Evolutionary conservation across 64 coral and sea anemone species (phyloP).

Genomic region (Actinia equina): DNA sequence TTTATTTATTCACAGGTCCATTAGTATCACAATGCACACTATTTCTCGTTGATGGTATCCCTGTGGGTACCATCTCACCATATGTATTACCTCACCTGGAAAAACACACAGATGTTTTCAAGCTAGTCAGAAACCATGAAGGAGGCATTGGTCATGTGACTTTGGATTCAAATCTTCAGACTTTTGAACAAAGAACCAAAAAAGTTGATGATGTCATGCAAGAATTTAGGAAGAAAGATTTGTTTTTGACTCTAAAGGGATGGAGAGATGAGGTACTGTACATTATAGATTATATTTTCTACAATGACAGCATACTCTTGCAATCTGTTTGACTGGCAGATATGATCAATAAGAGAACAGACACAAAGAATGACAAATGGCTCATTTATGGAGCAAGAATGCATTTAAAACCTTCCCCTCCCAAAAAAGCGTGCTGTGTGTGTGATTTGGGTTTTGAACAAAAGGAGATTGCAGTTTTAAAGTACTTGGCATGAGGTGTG

Average conservation of each 20-base stretch:
- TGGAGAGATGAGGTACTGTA: conserved; percentile 80
- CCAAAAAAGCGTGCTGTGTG: too few relatives aligned
- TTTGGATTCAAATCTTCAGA: conserved; percentile 52
- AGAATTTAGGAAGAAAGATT: conserved; percentile 64
- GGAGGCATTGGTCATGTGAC: conserved; percentile 57
- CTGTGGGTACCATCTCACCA: conserved; percentile 57
- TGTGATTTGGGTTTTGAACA: too few relatives aligned
- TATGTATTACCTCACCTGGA: conserved; percentile 24
- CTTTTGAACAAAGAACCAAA: conserved; percentile 61
- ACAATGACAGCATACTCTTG: too few relatives aligned
- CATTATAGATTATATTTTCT: conserved; percentile 13
- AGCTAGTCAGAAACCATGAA: conserved; percentile 9
- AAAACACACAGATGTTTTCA: conserved; percentile 55
- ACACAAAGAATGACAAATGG: too few relatives aligned
- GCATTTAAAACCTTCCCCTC: too few relatives aligned
- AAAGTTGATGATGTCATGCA: conserved; percentile 75
- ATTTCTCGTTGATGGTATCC: conserved; percentile 55
- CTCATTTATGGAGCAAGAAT: too few relatives aligned
- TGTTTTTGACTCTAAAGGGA: conserved; percentile 60
- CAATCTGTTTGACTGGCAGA: too few relatives aligned
- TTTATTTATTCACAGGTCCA: conserved; percentile 35
- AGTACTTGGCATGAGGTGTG: too few relatives aligned
- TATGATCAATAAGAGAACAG: too few relatives aligned
- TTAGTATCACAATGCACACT: conserved; percentile 34
- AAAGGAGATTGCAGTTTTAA: too few relatives aligned